phyloP scores from a whole-genome alignment of 1,140 invertebrate genomes.

The Drosophila pandora region DNA sequence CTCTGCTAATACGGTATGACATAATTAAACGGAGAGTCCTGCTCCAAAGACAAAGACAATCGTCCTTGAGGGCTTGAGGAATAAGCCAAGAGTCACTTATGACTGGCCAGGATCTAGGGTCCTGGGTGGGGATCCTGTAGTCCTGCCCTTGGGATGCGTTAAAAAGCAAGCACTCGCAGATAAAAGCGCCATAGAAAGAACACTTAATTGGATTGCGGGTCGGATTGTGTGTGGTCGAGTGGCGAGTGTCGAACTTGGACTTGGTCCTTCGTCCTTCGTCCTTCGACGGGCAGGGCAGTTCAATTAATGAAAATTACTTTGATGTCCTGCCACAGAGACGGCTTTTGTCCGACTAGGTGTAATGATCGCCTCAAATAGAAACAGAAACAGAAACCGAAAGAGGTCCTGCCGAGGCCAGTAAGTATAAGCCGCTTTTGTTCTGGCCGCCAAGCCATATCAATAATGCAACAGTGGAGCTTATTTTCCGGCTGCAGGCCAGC shows the following conservation, averaged over 20 bases:
- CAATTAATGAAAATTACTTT: slow-evolving; percentile 62
- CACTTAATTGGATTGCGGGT: slow-evolving; percentile 56
- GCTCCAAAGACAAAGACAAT: slow-evolving; percentile 8
- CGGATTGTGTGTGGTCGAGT: slow-evolving; percentile 28
- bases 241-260: slow-evolving; percentile 6
- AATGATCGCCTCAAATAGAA: slow-evolving; percentile 44
- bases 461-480: slow-evolving; percentile 32
- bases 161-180: slow-evolving; percentile 42
- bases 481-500: too few relatives aligned
- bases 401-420: slow-evolving; percentile 4
- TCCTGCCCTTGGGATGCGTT: slow-evolving; percentile 26
- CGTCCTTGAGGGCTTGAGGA: not conserved
- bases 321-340: slow-evolving; percentile 38
- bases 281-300: slow-evolving; percentile 20
- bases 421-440: slow-evolving; percentile 47
- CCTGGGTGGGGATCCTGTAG: not conserved
- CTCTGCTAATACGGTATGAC: slow-evolving; percentile 49
- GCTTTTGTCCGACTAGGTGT: slow-evolving; percentile 51
- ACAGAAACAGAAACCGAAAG: not conserved
- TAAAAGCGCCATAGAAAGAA: slow-evolving; percentile 52
- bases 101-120: slow-evolving; percentile 19
- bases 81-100: slow-evolving; percentile 42
- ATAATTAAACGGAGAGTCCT: slow-evolving; percentile 39
- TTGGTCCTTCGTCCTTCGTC: not conserved
- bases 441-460: slow-evolving; percentile 34